Evolutionary conservation across 2,888 invertebrate genomes (phyloP), one percentile per base, ranked within the genome.

Genomic region (Chydorus sphaericus): DNA sequence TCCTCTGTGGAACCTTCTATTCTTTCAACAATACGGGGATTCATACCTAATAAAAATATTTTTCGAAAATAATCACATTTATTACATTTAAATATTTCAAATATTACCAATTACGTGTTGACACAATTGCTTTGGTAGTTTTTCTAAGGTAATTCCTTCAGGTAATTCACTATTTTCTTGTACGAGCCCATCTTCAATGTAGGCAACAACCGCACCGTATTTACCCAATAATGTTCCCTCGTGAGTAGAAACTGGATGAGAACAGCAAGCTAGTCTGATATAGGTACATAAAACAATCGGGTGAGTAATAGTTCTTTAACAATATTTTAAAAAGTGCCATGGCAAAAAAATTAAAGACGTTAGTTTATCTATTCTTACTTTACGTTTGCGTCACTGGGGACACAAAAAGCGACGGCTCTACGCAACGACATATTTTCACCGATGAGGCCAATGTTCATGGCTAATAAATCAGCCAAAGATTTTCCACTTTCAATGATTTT

Each of bases 341-440:
- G 36, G 36, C n/a, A 33, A n/a, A 10, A 33, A n/a, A 33, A 33
- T 14, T 33, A 33, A n/a, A 11, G 14, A n/a, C 6, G 18, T 29
- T 50, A 11, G 44, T 18, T 44, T 33, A 11, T 10, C 36, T 33
- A 33, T 10, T 33, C 36, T 8, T 48, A 52, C 52, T 52, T 31
- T 14, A 52, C 26, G 11, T 31, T 33, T 8, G 78, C 62, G 52
- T 74, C n/a, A n/a, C n/a, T 74, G 48, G 74, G 69, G 48, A 73
- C 70, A 0, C 60, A 59, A 16, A 65, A 58, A 66, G 83, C 83
- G 37, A 85, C 74, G 0, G 88, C 93, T 59, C 93, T 76, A 54
- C 82, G 76, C 7, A 91, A 70, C 2, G 77, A 72, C 39, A 94
- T 85, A 71, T 96, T 96, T 72, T 96, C 96, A 1, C 94, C 93